Conservation (phyloP, 2,888 invertebrate genomes). For the Monoplex corrugatus region DNA sequence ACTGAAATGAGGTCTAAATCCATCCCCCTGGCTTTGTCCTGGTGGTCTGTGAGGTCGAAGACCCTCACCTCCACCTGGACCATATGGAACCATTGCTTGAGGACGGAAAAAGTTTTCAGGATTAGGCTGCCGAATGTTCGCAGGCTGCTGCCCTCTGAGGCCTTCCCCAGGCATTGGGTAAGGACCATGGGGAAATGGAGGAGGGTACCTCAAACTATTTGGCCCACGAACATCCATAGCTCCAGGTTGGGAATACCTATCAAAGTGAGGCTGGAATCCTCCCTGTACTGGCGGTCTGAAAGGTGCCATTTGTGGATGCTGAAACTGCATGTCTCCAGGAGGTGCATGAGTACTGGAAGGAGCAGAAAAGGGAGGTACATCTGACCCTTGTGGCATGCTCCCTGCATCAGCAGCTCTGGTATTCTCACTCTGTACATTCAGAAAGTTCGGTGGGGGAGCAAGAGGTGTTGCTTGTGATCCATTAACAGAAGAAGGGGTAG, state of each 20-base stretch:
- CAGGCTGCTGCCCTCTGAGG: conserved; percentile 24
- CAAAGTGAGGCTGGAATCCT: conserved; percentile 25
- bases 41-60: background rate
- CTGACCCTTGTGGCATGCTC: background rate
- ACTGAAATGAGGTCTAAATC: conserved; percentile 31
- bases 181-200: conserved; percentile 46
- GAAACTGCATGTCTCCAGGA: conserved; percentile 6
- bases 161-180: conserved; percentile 46
- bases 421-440: background rate
- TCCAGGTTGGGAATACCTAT: conserved; percentile 15
- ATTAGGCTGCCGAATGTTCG: background rate
- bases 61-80: conserved; percentile 11
- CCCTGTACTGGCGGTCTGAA: conserved; percentile 35
- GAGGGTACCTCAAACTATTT: background rate
- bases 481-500: background rate
- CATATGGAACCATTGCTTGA: conserved; percentile 26
- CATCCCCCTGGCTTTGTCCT: background rate
- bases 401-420: background rate
- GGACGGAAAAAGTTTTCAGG: conserved; percentile 24
- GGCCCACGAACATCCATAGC: background rate
- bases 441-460: conserved; percentile 34
- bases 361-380: background rate
- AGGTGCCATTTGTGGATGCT: background rate
- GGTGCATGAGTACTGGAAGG: background rate
- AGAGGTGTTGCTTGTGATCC: conserved; percentile 42